Percentiles rank a stretch among this genome's conserved stretches.
Conservation (phyloP, 2,797 vertebrate genomes). For the Hozukius guyotensis region DNA sequence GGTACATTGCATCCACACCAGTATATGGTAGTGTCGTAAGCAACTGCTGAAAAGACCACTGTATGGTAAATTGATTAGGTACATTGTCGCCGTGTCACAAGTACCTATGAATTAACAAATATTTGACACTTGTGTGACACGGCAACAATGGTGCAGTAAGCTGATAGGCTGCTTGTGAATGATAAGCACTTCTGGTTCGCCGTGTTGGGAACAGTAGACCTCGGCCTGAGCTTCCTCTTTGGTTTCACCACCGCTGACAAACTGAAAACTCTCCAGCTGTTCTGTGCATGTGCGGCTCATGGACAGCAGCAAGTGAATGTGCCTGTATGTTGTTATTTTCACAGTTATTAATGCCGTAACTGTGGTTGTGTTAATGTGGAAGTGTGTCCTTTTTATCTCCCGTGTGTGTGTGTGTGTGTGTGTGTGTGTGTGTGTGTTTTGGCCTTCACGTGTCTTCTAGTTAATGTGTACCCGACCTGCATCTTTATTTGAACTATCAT, state of each 20-base stretch:
- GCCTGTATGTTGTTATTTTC: conserved; percentile 5
- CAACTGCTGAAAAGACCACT: conserved; percentile 7
- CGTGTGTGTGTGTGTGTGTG: not conserved
- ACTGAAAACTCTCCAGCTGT: conserved; percentile 62
- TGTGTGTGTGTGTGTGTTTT: not conserved
- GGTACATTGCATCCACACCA: not conserved
- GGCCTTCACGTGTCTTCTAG: conserved; percentile 9
- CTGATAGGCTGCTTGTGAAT: conserved; percentile 52
- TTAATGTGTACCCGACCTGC: conserved; percentile 16
- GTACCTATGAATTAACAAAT: conserved; percentile 15
- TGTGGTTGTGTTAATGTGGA: conserved; percentile 2
- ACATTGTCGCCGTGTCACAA: conserved; percentile 10
- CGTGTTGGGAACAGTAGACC: conserved; percentile 58
- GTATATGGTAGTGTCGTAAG: not conserved
- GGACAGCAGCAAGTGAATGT: conserved; percentile 5
- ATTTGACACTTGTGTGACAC: conserved; percentile 53
- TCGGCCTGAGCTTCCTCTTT: conserved; percentile 55
- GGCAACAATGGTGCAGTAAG: conserved; percentile 62
- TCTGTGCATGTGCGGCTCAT: conserved; percentile 3
- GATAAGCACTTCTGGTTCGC: conserved; percentile 59
- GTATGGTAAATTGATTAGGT: conserved; percentile 46
- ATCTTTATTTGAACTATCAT: conserved; percentile 38
- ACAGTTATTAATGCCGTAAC: not conserved
- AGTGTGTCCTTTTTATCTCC: not conserved
- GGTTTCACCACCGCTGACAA: conserved; percentile 58